These are phyloP conservation scores for Stichodactyla mertensii DNA, from an alignment of 64 coral and sea anemone species.

Conservation along the genomic window DNA sequence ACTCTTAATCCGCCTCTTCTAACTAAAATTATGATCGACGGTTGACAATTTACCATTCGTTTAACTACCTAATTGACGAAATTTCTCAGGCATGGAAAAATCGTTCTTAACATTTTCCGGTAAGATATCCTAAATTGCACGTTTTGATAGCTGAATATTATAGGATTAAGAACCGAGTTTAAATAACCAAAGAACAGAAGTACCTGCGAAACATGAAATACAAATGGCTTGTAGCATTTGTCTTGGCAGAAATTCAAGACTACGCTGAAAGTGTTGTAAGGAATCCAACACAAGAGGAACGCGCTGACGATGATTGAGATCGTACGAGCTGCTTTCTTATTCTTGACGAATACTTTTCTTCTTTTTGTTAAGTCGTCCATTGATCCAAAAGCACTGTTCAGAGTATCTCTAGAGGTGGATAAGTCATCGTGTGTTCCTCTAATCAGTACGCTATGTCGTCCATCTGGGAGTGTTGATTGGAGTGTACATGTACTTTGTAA, in stretches of 20 bases:
- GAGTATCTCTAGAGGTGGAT: not conserved
- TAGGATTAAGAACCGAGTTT: slow-evolving; percentile 3
- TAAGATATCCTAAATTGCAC: slow-evolving; percentile 16
- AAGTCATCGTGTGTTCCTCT: not conserved
- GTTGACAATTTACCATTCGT: too few species aligned
- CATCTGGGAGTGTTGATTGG: not conserved
- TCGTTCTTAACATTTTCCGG: not conserved
- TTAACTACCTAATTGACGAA: not conserved
- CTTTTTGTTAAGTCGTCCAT: slow-evolving; percentile 5
- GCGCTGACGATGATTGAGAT: slow-evolving; percentile 13
- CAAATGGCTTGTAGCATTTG: not conserved
- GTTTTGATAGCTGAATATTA: slow-evolving; percentile 23
- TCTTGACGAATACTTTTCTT: slow-evolving; percentile 18
- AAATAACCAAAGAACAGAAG: not conserved
- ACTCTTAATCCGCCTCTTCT: too few species aligned
- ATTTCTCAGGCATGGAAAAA: not conserved
- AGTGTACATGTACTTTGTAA: slow-evolving; percentile 1
- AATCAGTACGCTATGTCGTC: not conserved
- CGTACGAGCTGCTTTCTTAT: slow-evolving; percentile 17
- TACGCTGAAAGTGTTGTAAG: not conserved
- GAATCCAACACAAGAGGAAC: slow-evolving; percentile 6
- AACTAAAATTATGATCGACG: too few species aligned
- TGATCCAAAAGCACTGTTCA: not conserved
- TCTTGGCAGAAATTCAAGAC: slow-evolving; percentile 1
- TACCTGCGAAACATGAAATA: not conserved